Evolutionary conservation across 2,113 vertebrate genomes (phyloP), one percentile per base, ranked within the genome.

Genomic region (Arothron firmamentum): DNA sequence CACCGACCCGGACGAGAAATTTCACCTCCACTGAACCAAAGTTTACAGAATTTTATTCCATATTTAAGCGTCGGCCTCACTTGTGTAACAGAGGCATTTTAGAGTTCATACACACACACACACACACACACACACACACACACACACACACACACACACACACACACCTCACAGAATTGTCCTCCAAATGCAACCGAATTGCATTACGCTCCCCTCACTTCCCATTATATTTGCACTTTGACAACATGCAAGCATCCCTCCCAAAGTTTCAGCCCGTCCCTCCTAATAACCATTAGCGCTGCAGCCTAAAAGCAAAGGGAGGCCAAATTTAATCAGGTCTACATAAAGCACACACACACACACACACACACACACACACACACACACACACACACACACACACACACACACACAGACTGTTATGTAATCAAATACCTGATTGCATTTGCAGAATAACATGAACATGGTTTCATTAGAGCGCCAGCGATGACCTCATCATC

Each of bases 261-360:
- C 59, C 62, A 70, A 68, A 77, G 59, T 67, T 67, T 70, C 66
- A 3, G 4, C 28, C 56, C 56, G 52, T 67, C 77, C 65, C 72
- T 54, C 55, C 65, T 83, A 79, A 85, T 85, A 68, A 85, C 17
- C 74, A 79, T 84, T 76, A 83, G 82, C 83, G 66, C 62, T 71
- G 68, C 50, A 62, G 69, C 72, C 81, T 87, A 71, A 88, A 84
- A 88, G 68, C 66, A 77, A 53, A 67, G 77, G 62, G 52, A 80
- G 63, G 48, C 52, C 65, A 81, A 72, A 88, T 80, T 63, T 54
- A 83, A 87, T 88, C 80, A 79, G 67, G 56, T 52, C 72, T 72
- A 81, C 79, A 86, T 56, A 85, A 52, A 75, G 80, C 76, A 77
- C 65, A 6, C 11, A 71, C 42, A 66, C 59, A 57, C 20, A 23